Conservation (phyloP, 2,113 vertebrate genomes). For the Bolborhynchus lineola region DNA sequence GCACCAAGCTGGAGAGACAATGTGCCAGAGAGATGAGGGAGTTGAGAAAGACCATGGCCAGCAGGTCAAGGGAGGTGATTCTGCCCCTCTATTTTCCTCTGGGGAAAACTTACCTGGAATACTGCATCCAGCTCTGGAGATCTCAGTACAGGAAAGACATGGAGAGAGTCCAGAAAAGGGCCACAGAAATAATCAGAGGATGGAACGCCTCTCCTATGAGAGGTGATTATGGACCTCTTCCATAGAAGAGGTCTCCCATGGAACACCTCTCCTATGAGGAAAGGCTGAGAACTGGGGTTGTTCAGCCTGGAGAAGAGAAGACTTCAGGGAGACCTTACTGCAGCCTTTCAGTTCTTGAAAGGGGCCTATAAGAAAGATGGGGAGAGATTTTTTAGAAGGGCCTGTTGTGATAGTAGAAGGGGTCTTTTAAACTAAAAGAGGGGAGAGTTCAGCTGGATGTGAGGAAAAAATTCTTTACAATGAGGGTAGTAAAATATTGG, state of each 20-base stretch:
- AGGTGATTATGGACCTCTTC: background rate
- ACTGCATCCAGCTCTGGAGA: background rate
- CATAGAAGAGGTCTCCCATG: too few relatives aligned
- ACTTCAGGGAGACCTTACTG: background rate
- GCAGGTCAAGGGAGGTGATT: background rate
- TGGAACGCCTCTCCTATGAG: background rate
- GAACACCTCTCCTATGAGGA: background rate
- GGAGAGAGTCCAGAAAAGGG: background rate
- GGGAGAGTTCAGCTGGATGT: background rate
- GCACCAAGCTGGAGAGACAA: background rate
- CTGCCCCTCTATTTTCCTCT: background rate
- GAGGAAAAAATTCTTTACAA: background rate
- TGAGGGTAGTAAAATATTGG: background rate
- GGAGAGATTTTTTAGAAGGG: background rate
- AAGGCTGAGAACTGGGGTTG: background rate
- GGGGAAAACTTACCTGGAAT: background rate
- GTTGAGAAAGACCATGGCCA: background rate
- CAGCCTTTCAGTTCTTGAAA: background rate
- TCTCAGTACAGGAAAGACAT: background rate
- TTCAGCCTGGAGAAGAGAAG: background rate
- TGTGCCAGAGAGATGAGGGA: fast-evolving
- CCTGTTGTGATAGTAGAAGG: background rate
- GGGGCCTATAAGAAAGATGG: background rate
- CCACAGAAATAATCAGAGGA: background rate
- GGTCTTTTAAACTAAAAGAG: background rate